Evolutionary conservation across 2,888 invertebrate genomes (phyloP), one percentile per base, ranked within the genome.

Genomic region (Rotaria macrura): DNA sequence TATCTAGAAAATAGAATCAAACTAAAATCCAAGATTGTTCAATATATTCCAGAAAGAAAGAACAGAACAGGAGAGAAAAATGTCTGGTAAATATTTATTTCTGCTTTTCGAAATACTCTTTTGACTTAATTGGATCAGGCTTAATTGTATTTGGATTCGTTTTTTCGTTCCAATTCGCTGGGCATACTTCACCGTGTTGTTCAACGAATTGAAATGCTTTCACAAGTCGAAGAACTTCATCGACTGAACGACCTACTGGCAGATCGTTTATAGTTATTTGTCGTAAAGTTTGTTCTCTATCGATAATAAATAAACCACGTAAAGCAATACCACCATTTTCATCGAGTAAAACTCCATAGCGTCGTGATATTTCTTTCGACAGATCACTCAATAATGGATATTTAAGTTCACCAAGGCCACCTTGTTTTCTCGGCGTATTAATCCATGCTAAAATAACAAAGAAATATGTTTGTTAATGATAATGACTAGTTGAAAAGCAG

Each of bases 151-250:
- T 47, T 83, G 94, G 94, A 29, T 85, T 86, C 0, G 94, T 93
- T 1, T 95, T 94, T 5, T 95, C 95, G 88, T 94, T 94, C 97
- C 97, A 97, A 89, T 96, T 95, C 7, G 97, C 97, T 7, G 97
- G 97, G 89, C 97, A 97, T 43, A 97, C 96, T 93, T 96, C 96
- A 83, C 96, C 96, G 89, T 96, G 94, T 90, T 95, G 93, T 88
- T 96, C 96, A 25, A 95, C 94, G 91, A 95, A 96, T 90, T 95
- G 94, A 92, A 96, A 94, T 10, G 96, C 96, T 90, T 95, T 95
- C 84, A 96, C 93, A 57, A 96, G 91, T 88, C 96, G 93, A 49
- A 96, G 90, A 0, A 94, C 94, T 91, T 96, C 96, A 86, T 95
- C 95, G 0, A 96, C 95, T 12, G 95, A 95, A 87, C 96, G 93